A percentile compares a stretch with the other conserved stretches of the same genome.
phyloP scores from a whole-genome alignment of 2,888 invertebrate species.

The Odontomyia ornata region DNA sequence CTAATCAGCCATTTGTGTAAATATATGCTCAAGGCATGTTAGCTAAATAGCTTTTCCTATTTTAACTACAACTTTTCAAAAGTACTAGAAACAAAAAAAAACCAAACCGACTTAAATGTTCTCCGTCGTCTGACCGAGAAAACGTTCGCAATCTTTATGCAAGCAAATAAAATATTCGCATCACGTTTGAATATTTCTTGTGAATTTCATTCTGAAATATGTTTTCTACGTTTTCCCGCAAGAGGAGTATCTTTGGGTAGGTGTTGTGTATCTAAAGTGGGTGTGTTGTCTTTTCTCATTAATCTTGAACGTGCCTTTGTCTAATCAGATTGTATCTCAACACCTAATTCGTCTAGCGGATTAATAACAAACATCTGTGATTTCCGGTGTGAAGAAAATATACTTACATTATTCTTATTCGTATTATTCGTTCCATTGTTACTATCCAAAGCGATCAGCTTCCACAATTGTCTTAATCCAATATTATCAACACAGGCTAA shows the following conservation, averaged over 20 bases:
- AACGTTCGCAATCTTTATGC: no score
- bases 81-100: no score
- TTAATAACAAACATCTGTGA: no score
- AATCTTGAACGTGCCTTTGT: neutral
- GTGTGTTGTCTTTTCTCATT: neutral
- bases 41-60: neutral
- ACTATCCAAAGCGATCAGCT: slow-evolving; percentile 62
- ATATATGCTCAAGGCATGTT: neutral
- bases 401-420: slow-evolving; percentile 47
- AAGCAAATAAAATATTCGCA: no score
- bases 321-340: no score
- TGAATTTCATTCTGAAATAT: no score
- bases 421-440: slow-evolving; percentile 48
- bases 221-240: neutral
- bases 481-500: slow-evolving; percentile 62
- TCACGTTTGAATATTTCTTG: no score
- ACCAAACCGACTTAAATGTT: no score
- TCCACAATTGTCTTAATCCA: slow-evolving; percentile 63
- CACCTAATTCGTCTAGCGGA: no score
- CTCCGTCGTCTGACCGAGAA: no score
- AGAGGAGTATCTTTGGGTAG: neutral
- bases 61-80: no score
- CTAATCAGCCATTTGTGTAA: slow-evolving; percentile 1
- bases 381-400: neutral
- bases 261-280: neutral